Conservation (phyloP, 2,797 vertebrate species). For the Nasua narica region DNA sequence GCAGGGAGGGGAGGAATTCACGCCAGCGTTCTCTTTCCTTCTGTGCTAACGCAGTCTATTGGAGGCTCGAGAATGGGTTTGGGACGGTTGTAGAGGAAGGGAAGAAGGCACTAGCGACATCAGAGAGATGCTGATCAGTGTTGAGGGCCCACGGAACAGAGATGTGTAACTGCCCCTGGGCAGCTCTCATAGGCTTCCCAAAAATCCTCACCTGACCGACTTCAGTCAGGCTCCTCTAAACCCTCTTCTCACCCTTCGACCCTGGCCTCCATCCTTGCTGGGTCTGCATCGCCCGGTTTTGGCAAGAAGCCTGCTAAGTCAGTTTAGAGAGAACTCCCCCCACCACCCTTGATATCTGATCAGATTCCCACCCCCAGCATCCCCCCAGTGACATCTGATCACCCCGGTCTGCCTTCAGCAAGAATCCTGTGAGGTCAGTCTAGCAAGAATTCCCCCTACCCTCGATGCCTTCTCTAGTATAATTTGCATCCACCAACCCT, state of each 20-base stretch:
- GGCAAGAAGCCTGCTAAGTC: background rate
- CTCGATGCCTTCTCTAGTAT: background rate
- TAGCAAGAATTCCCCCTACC: background rate
- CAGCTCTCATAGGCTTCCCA: background rate
- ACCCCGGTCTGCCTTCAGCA: background rate
- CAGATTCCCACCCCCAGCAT: background rate
- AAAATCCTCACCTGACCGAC: background rate
- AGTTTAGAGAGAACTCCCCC: background rate
- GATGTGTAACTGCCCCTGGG: background rate
- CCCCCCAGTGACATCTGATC: background rate
- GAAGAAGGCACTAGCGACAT: background rate
- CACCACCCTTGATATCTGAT: background rate
- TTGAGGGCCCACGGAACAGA: background rate
- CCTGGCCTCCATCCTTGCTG: background rate
- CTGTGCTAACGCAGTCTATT: rapidly evolving
- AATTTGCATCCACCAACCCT: background rate
- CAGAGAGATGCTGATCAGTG: background rate
- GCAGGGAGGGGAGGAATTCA: no score
- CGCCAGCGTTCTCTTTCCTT: background rate
- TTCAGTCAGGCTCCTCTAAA: background rate
- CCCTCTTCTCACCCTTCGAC: no score
- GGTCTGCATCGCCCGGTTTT: background rate
- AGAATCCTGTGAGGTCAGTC: background rate
- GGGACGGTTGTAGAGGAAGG: background rate
- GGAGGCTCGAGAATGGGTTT: background rate